phyloP scores from a whole-genome alignment of 1,140 invertebrate genomes.

The Ceratina calcarata region DNA sequence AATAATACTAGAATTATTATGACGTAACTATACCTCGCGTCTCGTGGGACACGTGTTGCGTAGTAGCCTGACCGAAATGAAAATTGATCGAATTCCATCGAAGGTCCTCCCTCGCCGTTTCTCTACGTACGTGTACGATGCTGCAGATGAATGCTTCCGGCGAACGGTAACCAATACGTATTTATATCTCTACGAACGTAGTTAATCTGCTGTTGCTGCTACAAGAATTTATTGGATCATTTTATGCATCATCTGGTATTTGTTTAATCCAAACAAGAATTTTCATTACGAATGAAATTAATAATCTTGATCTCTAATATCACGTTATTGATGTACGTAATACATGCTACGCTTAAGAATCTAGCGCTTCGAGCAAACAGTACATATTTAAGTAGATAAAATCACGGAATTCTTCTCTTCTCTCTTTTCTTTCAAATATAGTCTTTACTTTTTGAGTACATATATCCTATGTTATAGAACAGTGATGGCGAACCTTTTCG shows the following conservation, averaged over 20 bases:
- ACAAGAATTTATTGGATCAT: background rate
- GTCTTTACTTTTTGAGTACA: background rate
- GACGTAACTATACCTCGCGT: background rate
- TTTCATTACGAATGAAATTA: background rate
- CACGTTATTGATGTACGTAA: background rate
- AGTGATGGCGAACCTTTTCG: too few species aligned
- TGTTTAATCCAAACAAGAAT: background rate
- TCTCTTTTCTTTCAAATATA: background rate
- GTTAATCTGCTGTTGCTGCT: background rate
- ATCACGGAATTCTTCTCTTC: background rate
- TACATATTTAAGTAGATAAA: background rate
- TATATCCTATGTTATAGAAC: slow-evolving; percentile 11
- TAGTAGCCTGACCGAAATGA: background rate
- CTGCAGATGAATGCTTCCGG: background rate
- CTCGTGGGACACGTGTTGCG: background rate
- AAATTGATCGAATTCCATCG: background rate
- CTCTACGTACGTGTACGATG: background rate
- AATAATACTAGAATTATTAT: slow-evolving; percentile 35
- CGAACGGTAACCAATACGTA: background rate
- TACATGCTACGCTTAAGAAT: background rate
- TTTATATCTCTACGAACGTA: background rate
- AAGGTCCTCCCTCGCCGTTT: background rate
- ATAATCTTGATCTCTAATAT: background rate
- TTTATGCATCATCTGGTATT: background rate
- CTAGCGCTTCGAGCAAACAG: background rate